Base-by-base conservation (phyloP, 2,113 vertebrate genomes). In the Phylloscopus trochiloides region DNA sequence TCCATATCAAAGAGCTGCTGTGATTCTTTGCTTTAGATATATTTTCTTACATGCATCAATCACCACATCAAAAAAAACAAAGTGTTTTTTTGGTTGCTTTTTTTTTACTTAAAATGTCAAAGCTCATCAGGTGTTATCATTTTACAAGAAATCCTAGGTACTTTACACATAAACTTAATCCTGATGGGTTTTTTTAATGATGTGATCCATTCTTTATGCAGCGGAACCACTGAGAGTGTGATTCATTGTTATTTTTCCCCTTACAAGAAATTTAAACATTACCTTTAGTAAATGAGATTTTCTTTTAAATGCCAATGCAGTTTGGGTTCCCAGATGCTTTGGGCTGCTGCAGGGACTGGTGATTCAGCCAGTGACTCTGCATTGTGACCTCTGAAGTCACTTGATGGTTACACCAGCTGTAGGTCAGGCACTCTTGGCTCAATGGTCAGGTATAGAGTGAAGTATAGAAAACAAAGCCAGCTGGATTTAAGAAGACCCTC, bases 391-490 rank as follows among this genome's bases (percentile, higher is more conserved):
- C 47, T 47, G 24, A 45, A 38, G n/a, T 81, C 22, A 1, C 36
- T 32, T 17, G 10, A 3, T 55, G 54, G 19, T 50, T 58, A 34
- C 22, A 17, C 21, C 5, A 9, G n/a, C 36, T 0, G 0, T 88
- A 24, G 24, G 17, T 75, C 45, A 29, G 40, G 26, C 11, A 14
- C 14, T 42, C 32, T 26, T 79, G 62, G 22, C 38, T 59, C 26
- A 13, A 0, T 29, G 36, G n/a, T 55, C 1, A 3, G 22, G 16
- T 59, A 3, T 4, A 38, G 29, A 59, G 32, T 2, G 1, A 12
- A 55, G 10, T 40, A 40, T 14, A 32, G 51, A 40, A 78, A 40
- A 1, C 18, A 43, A 72, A 58, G 28, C 26, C 29, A 59, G 9
- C 19, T 86, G 54, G 3, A n/a, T 84, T 87, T 86, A 28, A 86